Evolutionary conservation across 2,113 vertebrate species (phyloP).

Genomic region (Nothoprocta pentlandii): DNA sequence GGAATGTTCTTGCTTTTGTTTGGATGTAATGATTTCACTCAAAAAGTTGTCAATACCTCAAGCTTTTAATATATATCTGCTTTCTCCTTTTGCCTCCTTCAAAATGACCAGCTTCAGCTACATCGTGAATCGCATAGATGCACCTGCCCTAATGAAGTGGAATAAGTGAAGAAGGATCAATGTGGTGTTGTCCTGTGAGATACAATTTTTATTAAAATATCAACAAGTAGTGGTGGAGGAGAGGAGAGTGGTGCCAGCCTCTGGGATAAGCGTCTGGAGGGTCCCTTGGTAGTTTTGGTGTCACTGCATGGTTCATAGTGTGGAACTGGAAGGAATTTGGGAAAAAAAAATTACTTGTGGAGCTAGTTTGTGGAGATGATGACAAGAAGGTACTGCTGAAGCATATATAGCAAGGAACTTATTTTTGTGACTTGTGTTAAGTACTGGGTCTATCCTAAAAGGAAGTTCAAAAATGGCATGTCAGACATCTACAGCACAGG

Average conservation of each 20-base stretch:
- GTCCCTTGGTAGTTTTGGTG: not conserved
- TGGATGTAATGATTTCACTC: not conserved
- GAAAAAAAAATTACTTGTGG: not conserved
- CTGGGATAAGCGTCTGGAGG: not conserved
- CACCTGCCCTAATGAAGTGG: not conserved
- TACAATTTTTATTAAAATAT: not conserved
- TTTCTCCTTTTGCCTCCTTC: not conserved
- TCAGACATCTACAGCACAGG: not conserved
- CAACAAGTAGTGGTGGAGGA: not conserved
- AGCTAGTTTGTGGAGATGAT: not conserved
- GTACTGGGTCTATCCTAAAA: not conserved
- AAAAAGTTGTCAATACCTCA: not conserved
- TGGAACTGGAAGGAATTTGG: not conserved
- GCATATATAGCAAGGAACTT: not conserved
- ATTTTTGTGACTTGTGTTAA: not conserved
- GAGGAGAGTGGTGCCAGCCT: not conserved
- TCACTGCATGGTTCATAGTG: not conserved
- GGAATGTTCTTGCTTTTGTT: not conserved
- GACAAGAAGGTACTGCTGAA: not conserved
- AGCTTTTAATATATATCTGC: accelerated
- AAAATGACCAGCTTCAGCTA: not conserved
- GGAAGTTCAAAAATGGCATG: not conserved
- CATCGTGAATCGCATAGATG: not conserved
- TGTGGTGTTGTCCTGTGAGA: not conserved
- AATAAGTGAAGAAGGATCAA: not conserved